Evolutionary conservation across 2,797 vertebrate genomes (phyloP).

Genomic region (Rhabdophis nuchalis): DNA sequence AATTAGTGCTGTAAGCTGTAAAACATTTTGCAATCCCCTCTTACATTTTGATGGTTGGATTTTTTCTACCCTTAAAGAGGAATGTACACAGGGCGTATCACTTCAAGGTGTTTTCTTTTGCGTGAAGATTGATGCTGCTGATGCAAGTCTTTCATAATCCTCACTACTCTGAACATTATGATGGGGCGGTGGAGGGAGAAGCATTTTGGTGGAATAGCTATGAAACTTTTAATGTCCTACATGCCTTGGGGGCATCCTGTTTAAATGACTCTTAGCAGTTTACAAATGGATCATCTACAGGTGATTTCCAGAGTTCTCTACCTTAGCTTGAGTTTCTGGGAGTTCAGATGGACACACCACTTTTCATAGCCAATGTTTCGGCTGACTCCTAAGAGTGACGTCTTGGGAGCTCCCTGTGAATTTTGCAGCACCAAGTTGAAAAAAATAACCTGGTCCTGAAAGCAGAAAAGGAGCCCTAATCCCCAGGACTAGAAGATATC

Average conservation of each 20-base stretch:
- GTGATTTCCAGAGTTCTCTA: background rate
- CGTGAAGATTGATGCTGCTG: background rate
- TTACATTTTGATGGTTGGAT: slow-evolving; percentile 36
- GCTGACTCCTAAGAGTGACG: background rate
- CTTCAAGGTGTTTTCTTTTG: slow-evolving; percentile 20
- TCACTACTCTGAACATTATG: background rate
- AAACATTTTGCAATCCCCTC: slow-evolving; percentile 30
- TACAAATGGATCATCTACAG: background rate
- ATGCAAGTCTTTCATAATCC: background rate
- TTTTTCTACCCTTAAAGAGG: slow-evolving; percentile 42
- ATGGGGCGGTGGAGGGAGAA: background rate
- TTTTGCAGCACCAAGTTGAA: background rate
- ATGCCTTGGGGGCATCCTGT: background rate
- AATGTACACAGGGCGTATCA: slow-evolving; percentile 41
- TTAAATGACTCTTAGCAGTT: background rate
- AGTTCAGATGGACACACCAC: background rate
- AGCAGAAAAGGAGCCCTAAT: too few species aligned
- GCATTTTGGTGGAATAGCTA: background rate
- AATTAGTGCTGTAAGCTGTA: slow-evolving; percentile 58
- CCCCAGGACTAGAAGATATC: background rate
- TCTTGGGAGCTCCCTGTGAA: background rate
- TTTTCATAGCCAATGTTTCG: background rate
- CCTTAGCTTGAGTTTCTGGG: background rate
- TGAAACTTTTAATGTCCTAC: background rate
- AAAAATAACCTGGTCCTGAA: background rate